Evolutionary conservation across 2,113 vertebrate genomes (phyloP).

Genomic region (Nothobranchius furzeri): DNA sequence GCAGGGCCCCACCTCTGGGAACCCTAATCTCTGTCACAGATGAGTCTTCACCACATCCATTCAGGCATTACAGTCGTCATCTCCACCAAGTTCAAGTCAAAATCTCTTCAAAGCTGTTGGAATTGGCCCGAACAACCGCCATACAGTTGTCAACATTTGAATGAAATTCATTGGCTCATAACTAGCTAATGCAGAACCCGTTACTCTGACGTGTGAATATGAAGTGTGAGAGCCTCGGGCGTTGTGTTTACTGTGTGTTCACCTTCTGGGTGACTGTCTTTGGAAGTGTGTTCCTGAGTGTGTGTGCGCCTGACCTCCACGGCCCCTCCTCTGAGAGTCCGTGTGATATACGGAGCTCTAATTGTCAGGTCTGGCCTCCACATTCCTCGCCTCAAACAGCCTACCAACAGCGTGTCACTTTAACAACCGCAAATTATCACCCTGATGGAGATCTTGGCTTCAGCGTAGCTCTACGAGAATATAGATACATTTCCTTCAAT

Average conservation of each 20-base stretch:
- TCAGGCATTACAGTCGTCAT: too few relatives aligned
- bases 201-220: too few relatives aligned
- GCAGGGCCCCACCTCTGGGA: too few relatives aligned
- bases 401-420: conserved; percentile 90
- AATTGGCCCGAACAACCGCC: too few relatives aligned
- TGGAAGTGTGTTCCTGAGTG: conserved; percentile 6
- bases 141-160: too few relatives aligned
- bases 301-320: conserved; percentile 55
- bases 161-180: too few relatives aligned
- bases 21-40: too few relatives aligned
- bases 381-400: conserved; percentile 82
- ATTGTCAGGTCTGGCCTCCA: conserved; percentile 81
- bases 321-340: conserved; percentile 63
- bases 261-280: neutral
- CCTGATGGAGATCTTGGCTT: conserved; percentile 88
- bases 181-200: too few relatives aligned
- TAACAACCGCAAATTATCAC: conserved; percentile 94
- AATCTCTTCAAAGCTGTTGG: too few relatives aligned
- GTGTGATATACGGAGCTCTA: conserved; percentile 80
- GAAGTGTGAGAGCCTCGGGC: neutral
- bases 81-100: too few relatives aligned
- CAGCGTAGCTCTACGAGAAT: conserved; percentile 85
- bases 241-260: conserved; percentile 22
- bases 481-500: conserved; percentile 92
- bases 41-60: too few relatives aligned